Percentiles rank a stretch among this genome's conserved stretches.
Conservation (phyloP, 1,140 invertebrate species). For the Plodia interpunctella region DNA sequence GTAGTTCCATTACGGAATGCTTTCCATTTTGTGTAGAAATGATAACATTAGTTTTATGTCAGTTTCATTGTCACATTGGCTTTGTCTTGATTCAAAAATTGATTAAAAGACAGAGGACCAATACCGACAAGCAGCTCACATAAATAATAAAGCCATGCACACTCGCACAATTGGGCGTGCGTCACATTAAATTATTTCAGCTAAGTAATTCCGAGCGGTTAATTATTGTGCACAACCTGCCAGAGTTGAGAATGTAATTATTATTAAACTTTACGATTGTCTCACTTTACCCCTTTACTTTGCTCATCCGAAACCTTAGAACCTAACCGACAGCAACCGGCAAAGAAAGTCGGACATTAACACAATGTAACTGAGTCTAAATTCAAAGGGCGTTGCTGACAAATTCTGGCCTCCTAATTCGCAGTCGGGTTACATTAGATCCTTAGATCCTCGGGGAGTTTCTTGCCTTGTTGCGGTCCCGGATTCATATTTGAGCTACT, state of each 20-base stretch:
- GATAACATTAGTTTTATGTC: too few species aligned
- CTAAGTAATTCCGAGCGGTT: constrained; percentile 76
- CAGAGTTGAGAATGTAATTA: constrained; percentile 77
- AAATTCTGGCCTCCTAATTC: background rate
- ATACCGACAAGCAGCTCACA: background rate
- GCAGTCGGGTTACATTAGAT: constrained; percentile 32
- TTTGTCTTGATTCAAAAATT: too few species aligned
- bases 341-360: constrained; percentile 29
- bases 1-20: too few species aligned
- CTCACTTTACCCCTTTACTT: constrained; percentile 73
- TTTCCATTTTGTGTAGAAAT: too few species aligned
- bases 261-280: constrained; percentile 78
- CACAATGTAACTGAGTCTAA: constrained; percentile 27
- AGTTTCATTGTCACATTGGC: too few species aligned
- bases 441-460: constrained; percentile 69
- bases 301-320: constrained; percentile 23
- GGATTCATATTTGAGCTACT: constrained; percentile 70
- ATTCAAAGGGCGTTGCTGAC: constrained; percentile 22
- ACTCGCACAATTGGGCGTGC: constrained; percentile 52
- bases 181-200: constrained; percentile 76
- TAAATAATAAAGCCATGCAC: constrained; percentile 33
- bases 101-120: too few species aligned
- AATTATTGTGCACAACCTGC: constrained; percentile 73
- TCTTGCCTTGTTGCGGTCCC: constrained; percentile 67
- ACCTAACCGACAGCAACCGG: constrained; percentile 18